Conservation (phyloP, 2,797 vertebrate genomes). For the Phrynocephalus guinanensis region DNA sequence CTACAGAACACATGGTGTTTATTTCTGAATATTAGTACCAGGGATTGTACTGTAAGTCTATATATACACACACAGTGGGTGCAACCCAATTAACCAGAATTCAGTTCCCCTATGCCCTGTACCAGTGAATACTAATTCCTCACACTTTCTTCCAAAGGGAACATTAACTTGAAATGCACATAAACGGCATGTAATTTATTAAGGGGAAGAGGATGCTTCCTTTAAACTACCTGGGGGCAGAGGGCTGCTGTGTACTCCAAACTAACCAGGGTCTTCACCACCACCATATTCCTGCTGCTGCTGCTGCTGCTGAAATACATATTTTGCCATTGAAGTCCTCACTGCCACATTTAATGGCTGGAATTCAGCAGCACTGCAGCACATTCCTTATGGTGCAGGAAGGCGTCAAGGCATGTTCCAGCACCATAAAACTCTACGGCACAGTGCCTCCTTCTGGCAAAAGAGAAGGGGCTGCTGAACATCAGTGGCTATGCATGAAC, state of each 20-base stretch:
- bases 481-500: background rate
- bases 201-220: too few species aligned
- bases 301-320: too few species aligned
- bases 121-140: background rate
- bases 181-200: background rate
- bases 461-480: background rate
- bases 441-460: background rate
- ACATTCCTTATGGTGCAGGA: background rate
- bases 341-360: background rate
- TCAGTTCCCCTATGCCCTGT: background rate
- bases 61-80: background rate
- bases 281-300: background rate
- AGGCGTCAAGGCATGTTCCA: background rate
- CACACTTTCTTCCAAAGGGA: background rate
- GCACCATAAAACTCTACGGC: background rate
- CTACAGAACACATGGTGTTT: background rate
- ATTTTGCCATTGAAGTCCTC: background rate
- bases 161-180: rapidly evolving
- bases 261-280: background rate
- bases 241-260: background rate
- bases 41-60: background rate
- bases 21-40: background rate
- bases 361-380: background rate
- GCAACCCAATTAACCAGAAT: background rate
- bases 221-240: too few species aligned